Conservation (phyloP, 2,797 vertebrate species). For the Halcyon badia region DNA sequence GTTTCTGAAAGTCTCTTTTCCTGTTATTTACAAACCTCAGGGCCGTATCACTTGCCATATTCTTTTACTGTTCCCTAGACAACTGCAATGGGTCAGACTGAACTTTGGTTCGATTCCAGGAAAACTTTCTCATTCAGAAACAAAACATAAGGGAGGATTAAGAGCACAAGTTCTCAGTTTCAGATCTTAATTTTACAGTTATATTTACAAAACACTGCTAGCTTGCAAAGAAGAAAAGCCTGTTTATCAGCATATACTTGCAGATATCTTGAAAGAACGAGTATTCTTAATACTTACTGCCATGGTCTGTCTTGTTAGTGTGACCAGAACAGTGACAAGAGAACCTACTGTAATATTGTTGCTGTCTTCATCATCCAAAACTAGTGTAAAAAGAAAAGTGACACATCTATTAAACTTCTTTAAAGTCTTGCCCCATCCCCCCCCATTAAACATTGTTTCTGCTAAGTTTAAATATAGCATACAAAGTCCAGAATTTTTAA, state of each 20-base stretch:
- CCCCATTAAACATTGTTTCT: neutral
- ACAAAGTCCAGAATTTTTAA: neutral
- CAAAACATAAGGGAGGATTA: neutral
- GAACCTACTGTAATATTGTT: constrained; percentile 99
- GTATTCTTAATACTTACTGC: constrained; percentile 84
- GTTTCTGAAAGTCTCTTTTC: constrained; percentile 12
- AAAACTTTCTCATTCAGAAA: constrained; percentile 13
- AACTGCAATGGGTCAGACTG: constrained; percentile 8
- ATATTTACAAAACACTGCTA: neutral
- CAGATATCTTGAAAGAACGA: neutral
- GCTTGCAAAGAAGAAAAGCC: neutral
- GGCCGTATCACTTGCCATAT: constrained; percentile 8
- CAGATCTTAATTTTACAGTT: neutral
- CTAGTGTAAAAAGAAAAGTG: constrained; percentile 73
- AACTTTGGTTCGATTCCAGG: constrained; percentile 14
- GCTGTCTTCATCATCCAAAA: constrained; percentile 98
- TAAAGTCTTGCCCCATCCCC: neutral
- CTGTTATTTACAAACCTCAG: constrained; percentile 16
- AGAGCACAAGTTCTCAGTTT: neutral
- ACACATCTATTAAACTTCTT: neutral
- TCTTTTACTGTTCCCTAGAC: constrained; percentile 30
- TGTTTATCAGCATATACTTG: neutral
- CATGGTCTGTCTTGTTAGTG: constrained; percentile 94
- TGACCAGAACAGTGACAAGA: constrained; percentile 95
- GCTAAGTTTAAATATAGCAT: neutral